A percentile compares a stretch with the other conserved stretches of the same genome.
These are phyloP conservation scores for Sebastes schlegelii DNA, from an alignment of 2,113 vertebrate species.

Conservation along the genomic window DNA sequence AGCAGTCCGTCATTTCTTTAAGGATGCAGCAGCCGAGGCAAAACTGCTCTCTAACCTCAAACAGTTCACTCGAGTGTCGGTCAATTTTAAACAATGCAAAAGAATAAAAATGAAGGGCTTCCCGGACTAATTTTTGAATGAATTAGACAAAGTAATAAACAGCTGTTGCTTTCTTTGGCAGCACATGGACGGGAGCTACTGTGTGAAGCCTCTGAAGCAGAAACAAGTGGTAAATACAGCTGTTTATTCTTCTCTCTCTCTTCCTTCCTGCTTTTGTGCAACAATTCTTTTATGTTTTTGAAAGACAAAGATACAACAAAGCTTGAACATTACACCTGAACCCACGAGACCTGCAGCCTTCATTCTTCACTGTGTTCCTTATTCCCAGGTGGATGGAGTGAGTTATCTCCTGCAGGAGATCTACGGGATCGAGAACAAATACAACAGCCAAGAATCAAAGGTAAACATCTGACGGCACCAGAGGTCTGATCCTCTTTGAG, in stretches of 20 bases:
- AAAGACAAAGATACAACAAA: constrained; percentile 29
- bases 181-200: constrained; percentile 96
- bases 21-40: too few relatives aligned
- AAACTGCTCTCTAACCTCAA: too few relatives aligned
- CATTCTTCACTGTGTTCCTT: constrained; percentile 30
- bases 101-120: background rate
- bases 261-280: constrained; percentile 34
- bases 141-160: background rate
- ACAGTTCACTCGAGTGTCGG: background rate
- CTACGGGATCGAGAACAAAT: constrained; percentile 99
- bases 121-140: background rate
- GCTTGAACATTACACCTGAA: constrained; percentile 1
- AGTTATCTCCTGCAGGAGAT: constrained; percentile 99
- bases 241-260: constrained; percentile 14
- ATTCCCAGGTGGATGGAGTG: constrained; percentile 94
- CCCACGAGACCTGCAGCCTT: constrained; percentile 7
- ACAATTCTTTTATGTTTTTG: constrained; percentile 2
- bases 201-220: constrained; percentile 98
- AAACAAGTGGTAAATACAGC: constrained; percentile 94
- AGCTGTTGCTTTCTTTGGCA: constrained; percentile 70
- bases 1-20: too few relatives aligned
- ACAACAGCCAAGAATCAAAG: constrained; percentile 96
- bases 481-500: constrained; percentile 6
- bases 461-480: constrained; percentile 66
- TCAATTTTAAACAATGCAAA: background rate